Conservation (phyloP, 2,888 invertebrate genomes). For the Drosophila formosana region DNA sequence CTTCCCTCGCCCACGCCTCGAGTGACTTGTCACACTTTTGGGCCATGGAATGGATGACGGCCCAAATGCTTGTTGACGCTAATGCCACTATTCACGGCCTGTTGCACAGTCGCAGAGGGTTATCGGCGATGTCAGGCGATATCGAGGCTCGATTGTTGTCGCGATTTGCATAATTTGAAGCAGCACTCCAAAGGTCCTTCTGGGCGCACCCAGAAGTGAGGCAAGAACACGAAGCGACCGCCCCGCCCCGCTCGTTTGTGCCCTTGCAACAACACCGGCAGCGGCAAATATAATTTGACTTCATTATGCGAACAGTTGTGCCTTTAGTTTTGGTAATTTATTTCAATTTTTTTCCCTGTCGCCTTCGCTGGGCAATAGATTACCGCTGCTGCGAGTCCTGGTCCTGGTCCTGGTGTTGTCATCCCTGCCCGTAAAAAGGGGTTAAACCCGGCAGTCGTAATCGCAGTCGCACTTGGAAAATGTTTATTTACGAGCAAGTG, state of each 20-base stretch:
- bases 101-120: constrained; percentile 51
- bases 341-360: constrained; percentile 74
- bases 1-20: constrained; percentile 19
- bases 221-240: constrained; percentile 39
- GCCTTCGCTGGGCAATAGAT: constrained; percentile 34
- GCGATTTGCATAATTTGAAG: constrained; percentile 80
- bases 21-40: constrained; percentile 54
- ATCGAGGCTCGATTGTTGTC: constrained; percentile 38
- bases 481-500: constrained; percentile 44
- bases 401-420: constrained; percentile 9
- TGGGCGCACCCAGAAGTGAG: constrained; percentile 23
- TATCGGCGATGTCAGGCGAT: constrained; percentile 21
- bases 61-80: constrained; percentile 73
- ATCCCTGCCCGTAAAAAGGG: constrained; percentile 43
- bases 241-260: constrained; percentile 77
- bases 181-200: background rate
- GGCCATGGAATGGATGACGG: constrained; percentile 58
- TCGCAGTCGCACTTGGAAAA: constrained; percentile 26
- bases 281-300: constrained; percentile 72
- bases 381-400: constrained; percentile 29
- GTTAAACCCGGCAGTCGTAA: constrained; percentile 26
- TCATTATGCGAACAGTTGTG: constrained; percentile 84
- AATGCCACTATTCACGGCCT: constrained; percentile 70
- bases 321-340: constrained; percentile 84
- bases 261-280: constrained; percentile 12